Base-by-base conservation (phyloP, 1,140 invertebrate species). In the Caenorhabditis tropicalis region DNA sequence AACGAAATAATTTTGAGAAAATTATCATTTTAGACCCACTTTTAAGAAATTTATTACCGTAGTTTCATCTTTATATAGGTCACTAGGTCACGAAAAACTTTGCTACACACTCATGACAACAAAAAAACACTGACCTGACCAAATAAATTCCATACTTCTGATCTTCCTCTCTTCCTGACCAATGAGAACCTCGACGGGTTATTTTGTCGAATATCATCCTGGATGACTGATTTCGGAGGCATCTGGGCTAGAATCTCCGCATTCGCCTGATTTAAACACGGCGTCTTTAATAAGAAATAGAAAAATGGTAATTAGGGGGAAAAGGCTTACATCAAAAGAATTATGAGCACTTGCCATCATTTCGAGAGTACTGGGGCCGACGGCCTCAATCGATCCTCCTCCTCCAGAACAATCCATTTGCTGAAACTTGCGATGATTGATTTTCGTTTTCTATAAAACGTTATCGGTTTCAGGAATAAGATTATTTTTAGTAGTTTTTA, bases 61-160 rank as follows among this genome's bases (percentile, higher is more conserved):
- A 56, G 10, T 56, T 10, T 27, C 7, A 5, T 24, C 2, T 1
- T n/a, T n/a, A n/a, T n/a, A n/a, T n/a, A n/a, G n/a, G n/a, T n/a
- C n/a, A n/a, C n/a, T n/a, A n/a, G n/a, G n/a, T n/a, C n/a, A n/a
- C n/a, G n/a, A n/a, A n/a, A n/a, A n/a, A n/a, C n/a, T n/a, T n/a
- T n/a, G n/a, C n/a, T n/a, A n/a, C n/a, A n/a, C n/a, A n/a, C n/a
- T n/a, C n/a, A n/a, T n/a, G n/a, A n/a, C n/a, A n/a, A n/a, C n/a
- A n/a, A n/a, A n/a, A n/a, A n/a, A n/a, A n/a, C 15, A 65, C 85
- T 31, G 2, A 86, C 85, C 85, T 90, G 89, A 19, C 89, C 89
- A 82, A 90, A 90, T 24, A 91, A 81, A 60, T 91, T 91, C 89
- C 89, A 90, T 48, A 90, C 89, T 80, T 90, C 89, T 27, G 36